Evolutionary conservation across 1,140 invertebrate species (phyloP).

Genomic region (Ceratina japonica): DNA sequence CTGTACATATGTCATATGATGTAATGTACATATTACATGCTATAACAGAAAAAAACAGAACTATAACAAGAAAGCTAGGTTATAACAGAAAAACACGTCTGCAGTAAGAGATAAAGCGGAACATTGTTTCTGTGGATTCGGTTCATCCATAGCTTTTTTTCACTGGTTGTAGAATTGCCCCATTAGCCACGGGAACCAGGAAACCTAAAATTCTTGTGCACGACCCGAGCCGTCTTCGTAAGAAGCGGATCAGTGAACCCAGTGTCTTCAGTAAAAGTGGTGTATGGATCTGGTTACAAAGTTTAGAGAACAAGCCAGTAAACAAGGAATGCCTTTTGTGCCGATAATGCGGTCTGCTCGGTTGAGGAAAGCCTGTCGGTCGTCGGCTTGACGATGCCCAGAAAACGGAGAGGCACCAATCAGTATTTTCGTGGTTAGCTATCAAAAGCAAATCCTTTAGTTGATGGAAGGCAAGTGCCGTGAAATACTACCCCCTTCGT

Average conservation of each 20-base stretch:
- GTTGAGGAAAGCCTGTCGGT: constrained; percentile 34
- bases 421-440: background rate
- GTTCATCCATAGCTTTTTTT: background rate
- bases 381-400: constrained; percentile 50
- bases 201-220: constrained; percentile 10
- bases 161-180: background rate
- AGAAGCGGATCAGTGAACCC: constrained; percentile 36
- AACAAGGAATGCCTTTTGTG: constrained; percentile 57
- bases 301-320: constrained; percentile 11
- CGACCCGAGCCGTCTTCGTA: background rate
- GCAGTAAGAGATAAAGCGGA: no score
- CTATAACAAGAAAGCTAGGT: no score
- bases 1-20: no score
- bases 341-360: background rate
- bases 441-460: constrained; percentile 5
- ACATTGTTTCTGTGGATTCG: background rate
- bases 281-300: constrained; percentile 47
- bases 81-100: no score
- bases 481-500: no score
- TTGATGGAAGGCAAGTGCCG: background rate
- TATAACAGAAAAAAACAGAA: no score
- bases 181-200: background rate
- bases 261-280: constrained; percentile 48
- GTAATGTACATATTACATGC: no score
- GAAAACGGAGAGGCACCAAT: background rate